phyloP scores from a whole-genome alignment of 2,797 vertebrate species.

The Manis crassicaudata region DNA sequence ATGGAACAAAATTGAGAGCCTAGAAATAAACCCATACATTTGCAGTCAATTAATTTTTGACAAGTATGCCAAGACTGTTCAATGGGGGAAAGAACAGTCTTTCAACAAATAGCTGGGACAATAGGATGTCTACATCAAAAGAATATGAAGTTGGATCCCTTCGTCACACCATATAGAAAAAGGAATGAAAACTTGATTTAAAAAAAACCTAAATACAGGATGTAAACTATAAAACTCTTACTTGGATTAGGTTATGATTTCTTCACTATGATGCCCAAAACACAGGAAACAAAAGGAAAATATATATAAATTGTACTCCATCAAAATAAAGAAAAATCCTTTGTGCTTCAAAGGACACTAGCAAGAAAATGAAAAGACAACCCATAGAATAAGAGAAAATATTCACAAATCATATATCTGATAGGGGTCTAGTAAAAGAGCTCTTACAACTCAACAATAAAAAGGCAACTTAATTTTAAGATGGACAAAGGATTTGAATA shows the following conservation, averaged over 20 bases:
- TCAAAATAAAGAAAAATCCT: neutral
- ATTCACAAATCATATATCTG: neutral
- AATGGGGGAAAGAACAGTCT: neutral
- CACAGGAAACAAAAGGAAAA: neutral
- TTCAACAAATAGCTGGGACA: neutral
- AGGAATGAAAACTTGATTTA: neutral
- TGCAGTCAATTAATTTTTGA: constrained; percentile 17
- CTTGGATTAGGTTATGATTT: neutral
- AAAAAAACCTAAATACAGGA: neutral
- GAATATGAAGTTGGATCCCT: neutral
- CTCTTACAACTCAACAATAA: neutral
- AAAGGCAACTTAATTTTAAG: constrained; percentile 44
- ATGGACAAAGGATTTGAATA: neutral
- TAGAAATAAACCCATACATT: neutral
- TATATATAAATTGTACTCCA: neutral
- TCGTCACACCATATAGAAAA: neutral
- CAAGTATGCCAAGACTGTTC: neutral
- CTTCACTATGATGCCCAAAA: neutral
- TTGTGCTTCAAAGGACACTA: neutral
- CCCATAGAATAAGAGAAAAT: neutral
- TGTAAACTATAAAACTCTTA: neutral
- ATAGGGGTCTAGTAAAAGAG: neutral
- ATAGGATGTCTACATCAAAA: neutral
- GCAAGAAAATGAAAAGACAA: neutral
- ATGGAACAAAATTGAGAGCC: neutral